These are phyloP conservation scores for Ommatoiulus sabulosus DNA, from an alignment of 2,888 invertebrate species.

Conservation along the genomic window DNA sequence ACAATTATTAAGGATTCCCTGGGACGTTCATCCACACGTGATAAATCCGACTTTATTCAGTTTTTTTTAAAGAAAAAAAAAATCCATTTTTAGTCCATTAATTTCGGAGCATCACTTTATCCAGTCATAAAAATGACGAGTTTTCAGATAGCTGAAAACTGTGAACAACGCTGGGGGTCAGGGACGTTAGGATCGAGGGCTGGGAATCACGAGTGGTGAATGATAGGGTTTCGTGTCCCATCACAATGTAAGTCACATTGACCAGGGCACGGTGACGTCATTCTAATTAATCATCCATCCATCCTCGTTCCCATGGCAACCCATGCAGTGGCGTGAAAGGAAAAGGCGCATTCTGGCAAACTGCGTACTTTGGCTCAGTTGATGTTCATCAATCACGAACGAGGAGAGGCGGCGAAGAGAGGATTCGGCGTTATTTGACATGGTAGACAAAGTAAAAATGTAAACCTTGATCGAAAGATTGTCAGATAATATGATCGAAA, in stretches of 20 bases:
- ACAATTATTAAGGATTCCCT: slow-evolving; percentile 18
- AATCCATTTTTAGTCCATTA: slow-evolving; percentile 18
- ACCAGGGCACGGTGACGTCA: slow-evolving; percentile 20
- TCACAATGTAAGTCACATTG: neutral
- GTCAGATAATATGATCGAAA: neutral
- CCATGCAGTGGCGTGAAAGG: neutral
- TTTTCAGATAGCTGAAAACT: neutral
- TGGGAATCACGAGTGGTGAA: neutral
- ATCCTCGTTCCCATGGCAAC: slow-evolving; percentile 1
- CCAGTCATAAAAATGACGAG: neutral
- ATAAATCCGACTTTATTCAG: neutral
- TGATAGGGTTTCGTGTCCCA: slow-evolving; percentile 3
- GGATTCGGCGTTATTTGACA: neutral
- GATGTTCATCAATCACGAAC: slow-evolving; percentile 43
- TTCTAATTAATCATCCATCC: slow-evolving; percentile 43
- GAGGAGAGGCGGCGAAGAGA: neutral
- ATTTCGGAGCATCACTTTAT: neutral
- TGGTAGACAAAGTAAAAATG: slow-evolving; percentile 31
- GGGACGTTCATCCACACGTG: neutral
- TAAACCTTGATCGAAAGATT: slow-evolving; percentile 35
- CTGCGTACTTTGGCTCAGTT: slow-evolving; percentile 26
- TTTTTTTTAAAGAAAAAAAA: no score
- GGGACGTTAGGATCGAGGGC: neutral
- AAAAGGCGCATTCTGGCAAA: neutral
- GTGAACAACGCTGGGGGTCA: neutral